Conservation (phyloP, 2,797 vertebrate genomes). For the Todus mexicanus region DNA sequence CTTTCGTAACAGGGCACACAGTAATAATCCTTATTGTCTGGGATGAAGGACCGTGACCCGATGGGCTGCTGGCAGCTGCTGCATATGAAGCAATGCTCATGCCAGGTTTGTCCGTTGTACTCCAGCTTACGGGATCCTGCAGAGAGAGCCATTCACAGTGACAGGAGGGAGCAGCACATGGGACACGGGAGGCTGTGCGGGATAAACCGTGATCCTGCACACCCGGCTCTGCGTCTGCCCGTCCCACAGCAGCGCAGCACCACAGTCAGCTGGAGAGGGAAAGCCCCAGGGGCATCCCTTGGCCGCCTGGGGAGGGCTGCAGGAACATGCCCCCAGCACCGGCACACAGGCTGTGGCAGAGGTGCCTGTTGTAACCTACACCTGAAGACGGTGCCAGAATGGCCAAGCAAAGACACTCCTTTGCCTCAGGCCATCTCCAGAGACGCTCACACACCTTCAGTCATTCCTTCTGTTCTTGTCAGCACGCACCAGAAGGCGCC, state of each 20-base stretch:
- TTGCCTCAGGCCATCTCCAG: slow-evolving; percentile 16
- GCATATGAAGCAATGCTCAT: slow-evolving; percentile 95
- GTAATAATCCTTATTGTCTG: slow-evolving; percentile 96
- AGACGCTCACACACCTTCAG: not conserved
- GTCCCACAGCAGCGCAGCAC: not conserved
- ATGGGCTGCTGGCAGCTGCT: slow-evolving; percentile 96
- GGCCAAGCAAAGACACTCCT: slow-evolving; percentile 3
- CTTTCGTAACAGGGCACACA: slow-evolving; percentile 97
- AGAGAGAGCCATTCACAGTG: not conserved
- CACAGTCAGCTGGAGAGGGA: not conserved
- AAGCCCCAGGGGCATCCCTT: not conserved
- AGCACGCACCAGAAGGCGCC: slow-evolving; percentile 9
- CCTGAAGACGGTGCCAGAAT: not conserved
- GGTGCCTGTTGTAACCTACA: not conserved
- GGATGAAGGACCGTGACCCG: slow-evolving; percentile 95
- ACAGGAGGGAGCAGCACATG: not conserved
- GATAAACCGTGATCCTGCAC: not conserved
- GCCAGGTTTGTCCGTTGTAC: slow-evolving; percentile 95
- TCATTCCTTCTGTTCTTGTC: not conserved
- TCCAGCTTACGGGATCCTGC: slow-evolving; percentile 96
- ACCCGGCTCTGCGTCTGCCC: not conserved
- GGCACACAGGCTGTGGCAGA: not conserved
- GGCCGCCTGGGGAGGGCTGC: not conserved
- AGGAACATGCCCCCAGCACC: not conserved
- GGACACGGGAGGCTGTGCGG: not conserved